Evolutionary conservation across 1,140 invertebrate species (phyloP).

Genomic region (Drosophila ohnishii): DNA sequence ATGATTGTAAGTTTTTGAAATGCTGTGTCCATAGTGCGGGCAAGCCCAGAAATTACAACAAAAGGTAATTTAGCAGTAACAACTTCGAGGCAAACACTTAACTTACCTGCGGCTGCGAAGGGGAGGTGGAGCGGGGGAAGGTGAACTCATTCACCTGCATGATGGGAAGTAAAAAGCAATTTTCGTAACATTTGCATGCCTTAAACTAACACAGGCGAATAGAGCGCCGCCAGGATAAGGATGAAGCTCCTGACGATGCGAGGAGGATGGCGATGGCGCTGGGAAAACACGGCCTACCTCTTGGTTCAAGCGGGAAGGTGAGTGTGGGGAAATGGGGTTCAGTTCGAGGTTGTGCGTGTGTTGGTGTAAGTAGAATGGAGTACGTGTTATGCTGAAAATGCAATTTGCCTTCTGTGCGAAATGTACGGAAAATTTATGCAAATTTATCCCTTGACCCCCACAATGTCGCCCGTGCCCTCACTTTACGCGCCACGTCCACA

Average conservation of each 20-base stretch:
- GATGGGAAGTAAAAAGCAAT: constrained; percentile 76
- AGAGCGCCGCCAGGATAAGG: constrained; percentile 40
- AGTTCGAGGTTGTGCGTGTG: constrained; percentile 31
- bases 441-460: constrained; percentile 71
- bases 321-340: neutral
- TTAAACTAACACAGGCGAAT: constrained; percentile 69
- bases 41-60: constrained; percentile 62
- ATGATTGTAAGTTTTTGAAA: neutral
- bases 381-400: constrained; percentile 81
- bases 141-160: constrained; percentile 69
- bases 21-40: constrained; percentile 29
- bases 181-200: constrained; percentile 80
- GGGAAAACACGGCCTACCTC: constrained; percentile 70
- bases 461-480: constrained; percentile 16
- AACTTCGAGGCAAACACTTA: constrained; percentile 75
- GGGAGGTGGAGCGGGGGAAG: neutral
- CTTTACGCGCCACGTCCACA: neutral
- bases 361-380: constrained; percentile 71
- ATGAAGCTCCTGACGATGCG: constrained; percentile 27
- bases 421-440: constrained; percentile 81
- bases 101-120: constrained; percentile 47
- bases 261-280: constrained; percentile 19
- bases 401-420: constrained; percentile 79
- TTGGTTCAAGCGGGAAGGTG: neutral
- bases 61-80: constrained; percentile 77